Percentiles rank a stretch among this genome's conserved stretches.
Evolutionary conservation across 1,140 invertebrate species (phyloP).

Genomic region (Rhopalosiphum padi): DNA sequence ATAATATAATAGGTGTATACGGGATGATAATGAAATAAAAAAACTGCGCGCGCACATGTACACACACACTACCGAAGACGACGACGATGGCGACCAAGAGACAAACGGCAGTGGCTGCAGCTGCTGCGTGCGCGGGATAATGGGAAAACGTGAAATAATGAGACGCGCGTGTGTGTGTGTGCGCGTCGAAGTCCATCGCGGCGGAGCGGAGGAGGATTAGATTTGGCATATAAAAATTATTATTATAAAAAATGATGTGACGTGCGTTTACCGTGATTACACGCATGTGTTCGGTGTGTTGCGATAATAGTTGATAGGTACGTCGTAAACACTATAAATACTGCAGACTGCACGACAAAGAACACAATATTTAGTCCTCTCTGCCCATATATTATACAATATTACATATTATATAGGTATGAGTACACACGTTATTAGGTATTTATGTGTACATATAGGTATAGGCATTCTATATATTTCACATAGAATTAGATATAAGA

Average conservation of each 20-base stretch:
- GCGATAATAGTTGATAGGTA: background rate
- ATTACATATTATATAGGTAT: background rate
- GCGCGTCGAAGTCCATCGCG: background rate
- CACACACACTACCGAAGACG: background rate
- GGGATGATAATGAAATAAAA: background rate
- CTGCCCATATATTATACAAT: background rate
- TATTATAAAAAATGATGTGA: background rate
- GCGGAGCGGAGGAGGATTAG: background rate
- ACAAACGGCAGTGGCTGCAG: background rate
- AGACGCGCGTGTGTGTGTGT: background rate
- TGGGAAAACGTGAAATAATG: conserved; percentile 52
- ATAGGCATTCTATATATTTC: background rate
- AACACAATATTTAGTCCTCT: background rate
- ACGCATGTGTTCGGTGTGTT: no score
- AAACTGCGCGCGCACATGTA: background rate
- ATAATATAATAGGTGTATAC: conserved; percentile 10
- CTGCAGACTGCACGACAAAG: background rate
- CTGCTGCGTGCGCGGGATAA: background rate
- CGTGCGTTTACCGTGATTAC: background rate
- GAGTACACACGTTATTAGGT: background rate
- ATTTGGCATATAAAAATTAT: conserved; percentile 26
- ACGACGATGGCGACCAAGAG: background rate
- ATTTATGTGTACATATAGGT: background rate
- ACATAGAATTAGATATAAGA: no score
- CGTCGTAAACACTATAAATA: background rate